A percentile compares a stretch with the other conserved stretches of the same genome.
Conservation (phyloP, 2,888 invertebrate species). For the Limenitis camilla region DNA sequence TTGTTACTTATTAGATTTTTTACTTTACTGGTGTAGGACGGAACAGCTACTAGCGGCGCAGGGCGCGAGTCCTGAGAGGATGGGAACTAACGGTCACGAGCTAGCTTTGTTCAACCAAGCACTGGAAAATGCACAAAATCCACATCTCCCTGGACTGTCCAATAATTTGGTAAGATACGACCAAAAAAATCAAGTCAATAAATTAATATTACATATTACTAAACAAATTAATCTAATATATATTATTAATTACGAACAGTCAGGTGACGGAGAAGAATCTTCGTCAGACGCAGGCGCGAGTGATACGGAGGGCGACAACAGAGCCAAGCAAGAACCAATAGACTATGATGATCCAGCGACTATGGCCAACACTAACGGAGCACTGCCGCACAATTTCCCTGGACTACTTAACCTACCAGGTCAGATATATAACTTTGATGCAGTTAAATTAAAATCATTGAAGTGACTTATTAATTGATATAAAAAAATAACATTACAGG, state of each 20-base stretch:
- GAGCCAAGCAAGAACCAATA: slow-evolving; percentile 82
- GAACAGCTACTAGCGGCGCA: slow-evolving; percentile 60
- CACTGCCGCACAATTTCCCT: slow-evolving; percentile 83
- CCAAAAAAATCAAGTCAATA: not conserved
- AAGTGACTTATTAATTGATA: not conserved
- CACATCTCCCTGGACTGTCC: slow-evolving; percentile 70
- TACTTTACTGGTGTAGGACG: slow-evolving; percentile 58
- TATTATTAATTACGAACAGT: slow-evolving; percentile 14
- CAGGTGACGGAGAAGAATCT: slow-evolving; percentile 85
- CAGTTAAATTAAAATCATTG: not conserved
- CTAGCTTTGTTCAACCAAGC: slow-evolving; percentile 84
- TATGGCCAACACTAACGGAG: slow-evolving; percentile 77
- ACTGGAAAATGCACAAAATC: slow-evolving; percentile 81
- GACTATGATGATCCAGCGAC: slow-evolving; percentile 82
- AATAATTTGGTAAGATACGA: slow-evolving; percentile 60
- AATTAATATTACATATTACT: not conserved
- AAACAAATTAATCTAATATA: not conserved
- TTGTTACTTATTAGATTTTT: slow-evolving; percentile 24
- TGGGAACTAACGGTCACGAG: slow-evolving; percentile 78
- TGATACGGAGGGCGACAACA: slow-evolving; percentile 76
- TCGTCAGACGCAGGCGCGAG: slow-evolving; percentile 89
- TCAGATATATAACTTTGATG: slow-evolving; percentile 37
- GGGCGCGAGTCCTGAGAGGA: slow-evolving; percentile 75
- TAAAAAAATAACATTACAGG: slow-evolving; percentile 63
- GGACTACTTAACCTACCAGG: slow-evolving; percentile 88